These are phyloP conservation scores for Sternotherus odoratus DNA, from an alignment of 2,797 vertebrate species.

Conservation along the genomic window DNA sequence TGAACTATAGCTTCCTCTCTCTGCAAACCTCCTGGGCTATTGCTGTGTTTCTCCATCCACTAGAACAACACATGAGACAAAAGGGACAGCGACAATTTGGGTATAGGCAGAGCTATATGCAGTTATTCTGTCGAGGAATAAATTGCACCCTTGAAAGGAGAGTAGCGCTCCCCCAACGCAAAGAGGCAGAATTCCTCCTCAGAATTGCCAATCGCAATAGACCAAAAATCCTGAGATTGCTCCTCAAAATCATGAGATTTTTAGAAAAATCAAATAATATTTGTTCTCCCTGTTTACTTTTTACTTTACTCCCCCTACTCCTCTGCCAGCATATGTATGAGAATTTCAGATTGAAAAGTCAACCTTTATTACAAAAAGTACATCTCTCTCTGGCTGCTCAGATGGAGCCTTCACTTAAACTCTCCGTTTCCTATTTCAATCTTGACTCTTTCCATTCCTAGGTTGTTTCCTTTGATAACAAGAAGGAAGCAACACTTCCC, in stretches of 20 bases:
- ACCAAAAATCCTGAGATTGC: not conserved
- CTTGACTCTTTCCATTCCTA: not conserved
- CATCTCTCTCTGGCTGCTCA: not conserved
- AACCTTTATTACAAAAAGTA: not conserved
- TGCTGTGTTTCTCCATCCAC: not conserved
- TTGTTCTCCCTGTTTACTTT: not conserved
- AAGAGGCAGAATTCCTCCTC: not conserved
- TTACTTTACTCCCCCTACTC: not conserved
- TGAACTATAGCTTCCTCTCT: not conserved
- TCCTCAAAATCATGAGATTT: not conserved
- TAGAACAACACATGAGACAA: not conserved
- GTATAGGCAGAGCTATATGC: not conserved
- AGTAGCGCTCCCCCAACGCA: conserved; percentile 2
- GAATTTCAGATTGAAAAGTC: not conserved
- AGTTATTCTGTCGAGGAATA: not conserved
- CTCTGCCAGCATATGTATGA: not conserved
- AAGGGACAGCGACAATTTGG: not conserved
- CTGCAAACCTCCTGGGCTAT: not conserved
- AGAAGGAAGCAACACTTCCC: not conserved
- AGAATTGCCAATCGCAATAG: not conserved
- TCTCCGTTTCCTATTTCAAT: not conserved
- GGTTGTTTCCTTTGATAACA: not conserved
- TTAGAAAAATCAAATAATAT: not conserved
- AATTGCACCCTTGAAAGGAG: conserved; percentile 6
- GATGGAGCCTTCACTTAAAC: not conserved